Evolutionary conservation across 2,113 vertebrate species (phyloP), one percentile per base, ranked within the genome.

Genomic region (Labrus mixtus): DNA sequence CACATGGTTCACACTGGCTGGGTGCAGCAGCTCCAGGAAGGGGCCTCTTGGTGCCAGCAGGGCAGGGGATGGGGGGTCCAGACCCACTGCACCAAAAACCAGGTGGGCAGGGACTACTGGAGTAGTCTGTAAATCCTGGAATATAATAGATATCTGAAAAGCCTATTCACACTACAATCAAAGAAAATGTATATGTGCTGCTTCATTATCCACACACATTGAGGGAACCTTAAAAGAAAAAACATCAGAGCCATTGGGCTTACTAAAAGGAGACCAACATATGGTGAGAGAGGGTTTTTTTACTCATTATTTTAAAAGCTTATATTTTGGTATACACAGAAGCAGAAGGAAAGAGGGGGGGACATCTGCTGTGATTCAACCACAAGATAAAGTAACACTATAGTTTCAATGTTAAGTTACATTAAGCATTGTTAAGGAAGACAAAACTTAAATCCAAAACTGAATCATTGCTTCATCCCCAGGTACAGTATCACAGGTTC

Each of bases 1-100:
- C 76, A 81, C 97, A 98, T 13, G 87, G 89, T 9, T 93, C 86
- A 86, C 97, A 98, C 8, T 96, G 95, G 45, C 78, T 80, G 46
- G 79, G 48, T 3, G 94, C 88, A 37, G 94, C 90, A 17, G 95
- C 97, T 60, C 96, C 96, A 13, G 96, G 93, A 17, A 93, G 89
- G 3, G 76, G 79, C 77, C 95, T 94, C 71, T 91, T 94, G 19
- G 96, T 97, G 20, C 97, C 97, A 63, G 95, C 92, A 10, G 96
- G 96, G 48, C 98, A 99, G 37, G 91, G 79, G 25, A 96, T 84
- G 29, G 94, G 87, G 0, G 92, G 92, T 20, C 94, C 94, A 68
- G 71, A 84, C 19, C 96, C 96, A 83, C 94, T 95, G 82, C 97
- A 99, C 97, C 97, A 99, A 74, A 96, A 85, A 0, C 97, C 97